These are phyloP conservation scores for Electrophaes corylata DNA, from an alignment of 2,888 invertebrate species.

Conservation along the genomic window DNA sequence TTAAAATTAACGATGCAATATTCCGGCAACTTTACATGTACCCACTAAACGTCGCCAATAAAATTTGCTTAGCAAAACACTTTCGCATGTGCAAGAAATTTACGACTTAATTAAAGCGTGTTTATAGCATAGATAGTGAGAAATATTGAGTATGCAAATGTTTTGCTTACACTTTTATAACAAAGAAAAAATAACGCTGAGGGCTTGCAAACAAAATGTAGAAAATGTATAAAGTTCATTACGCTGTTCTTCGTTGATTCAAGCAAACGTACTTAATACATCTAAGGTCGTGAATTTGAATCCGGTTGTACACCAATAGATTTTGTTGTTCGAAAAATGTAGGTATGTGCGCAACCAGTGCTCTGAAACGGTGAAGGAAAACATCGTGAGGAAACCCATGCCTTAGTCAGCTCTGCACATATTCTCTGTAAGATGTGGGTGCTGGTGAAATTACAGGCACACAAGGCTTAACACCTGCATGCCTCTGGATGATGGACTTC, in stretches of 20 bases:
- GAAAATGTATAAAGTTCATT: background rate
- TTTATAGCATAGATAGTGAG: constrained; percentile 25
- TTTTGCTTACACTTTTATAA: constrained; percentile 12
- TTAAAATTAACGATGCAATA: constrained; percentile 56
- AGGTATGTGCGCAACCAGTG: too few relatives aligned
- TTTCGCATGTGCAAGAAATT: constrained; percentile 46
- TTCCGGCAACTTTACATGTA: constrained; percentile 54
- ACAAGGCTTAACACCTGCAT: too few relatives aligned
- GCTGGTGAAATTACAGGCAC: too few relatives aligned
- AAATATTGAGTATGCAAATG: constrained; percentile 14
- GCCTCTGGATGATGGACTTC: too few relatives aligned
- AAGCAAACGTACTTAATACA: background rate
- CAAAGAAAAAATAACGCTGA: constrained; percentile 10
- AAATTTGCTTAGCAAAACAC: constrained; percentile 61
- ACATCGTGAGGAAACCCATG: too few relatives aligned
- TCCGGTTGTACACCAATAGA: too few relatives aligned
- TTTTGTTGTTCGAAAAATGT: too few relatives aligned
- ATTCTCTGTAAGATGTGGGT: too few relatives aligned
- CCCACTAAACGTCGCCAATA: constrained; percentile 54
- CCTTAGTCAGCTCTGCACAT: too few relatives aligned
- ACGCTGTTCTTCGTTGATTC: background rate
- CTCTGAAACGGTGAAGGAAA: too few relatives aligned
- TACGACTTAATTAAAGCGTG: constrained; percentile 46
- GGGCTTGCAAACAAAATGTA: background rate
- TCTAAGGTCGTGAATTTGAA: too few relatives aligned